These are phyloP conservation scores for Manduca sexta DNA, from an alignment of 1,140 invertebrate species.

Conservation along the genomic window DNA sequence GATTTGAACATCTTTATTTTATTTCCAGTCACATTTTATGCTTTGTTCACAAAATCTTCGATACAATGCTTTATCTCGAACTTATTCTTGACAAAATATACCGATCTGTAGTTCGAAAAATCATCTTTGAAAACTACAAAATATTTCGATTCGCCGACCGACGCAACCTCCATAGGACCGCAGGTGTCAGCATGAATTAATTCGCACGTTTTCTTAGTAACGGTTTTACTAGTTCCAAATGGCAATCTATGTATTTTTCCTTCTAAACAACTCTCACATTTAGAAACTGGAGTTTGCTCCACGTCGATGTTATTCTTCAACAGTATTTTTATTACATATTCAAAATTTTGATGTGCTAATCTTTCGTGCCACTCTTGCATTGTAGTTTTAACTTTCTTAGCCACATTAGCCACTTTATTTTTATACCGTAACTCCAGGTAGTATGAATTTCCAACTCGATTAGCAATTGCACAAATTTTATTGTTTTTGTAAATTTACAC, in stretches of 20 bases:
- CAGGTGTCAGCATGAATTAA: slow-evolving; percentile 1
- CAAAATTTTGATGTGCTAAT: not conserved
- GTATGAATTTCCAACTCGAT: too few species aligned
- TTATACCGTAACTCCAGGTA: too few species aligned
- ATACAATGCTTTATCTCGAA: too few species aligned
- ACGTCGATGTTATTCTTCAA: too few species aligned
- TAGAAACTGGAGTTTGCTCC: too few species aligned
- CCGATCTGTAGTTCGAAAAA: slow-evolving; percentile 24
- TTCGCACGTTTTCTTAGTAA: not conserved
- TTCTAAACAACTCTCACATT: too few species aligned
- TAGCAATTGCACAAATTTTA: too few species aligned
- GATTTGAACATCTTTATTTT: too few species aligned
- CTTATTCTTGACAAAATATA: slow-evolving; percentile 49
- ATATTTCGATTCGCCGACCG: not conserved
- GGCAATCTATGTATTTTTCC: too few species aligned
- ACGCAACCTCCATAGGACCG: not conserved
- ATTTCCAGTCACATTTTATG: too few species aligned
- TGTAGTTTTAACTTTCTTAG: not conserved
- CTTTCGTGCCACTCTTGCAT: not conserved
- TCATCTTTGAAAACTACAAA: slow-evolving; percentile 43
- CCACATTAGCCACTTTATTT: too few species aligned
- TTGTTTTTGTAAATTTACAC: not conserved
- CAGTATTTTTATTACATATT: not conserved
- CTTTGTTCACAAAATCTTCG: too few species aligned
- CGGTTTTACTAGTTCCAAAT: not conserved